These are phyloP conservation scores for Nylanderia fulva DNA, from an alignment of 1,140 invertebrate species.

Conservation along the genomic window DNA sequence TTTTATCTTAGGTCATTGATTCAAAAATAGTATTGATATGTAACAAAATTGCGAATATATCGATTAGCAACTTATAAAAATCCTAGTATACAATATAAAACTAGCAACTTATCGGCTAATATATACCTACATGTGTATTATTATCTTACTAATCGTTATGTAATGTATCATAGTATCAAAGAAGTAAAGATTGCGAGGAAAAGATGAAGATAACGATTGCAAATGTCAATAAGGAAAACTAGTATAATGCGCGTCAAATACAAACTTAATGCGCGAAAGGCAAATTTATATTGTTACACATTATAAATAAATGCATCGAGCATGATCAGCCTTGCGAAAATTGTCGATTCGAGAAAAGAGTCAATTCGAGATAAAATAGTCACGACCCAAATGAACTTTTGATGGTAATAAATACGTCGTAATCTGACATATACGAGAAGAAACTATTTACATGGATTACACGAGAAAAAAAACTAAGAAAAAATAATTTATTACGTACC, in stretches of 20 bases:
- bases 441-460: not conserved
- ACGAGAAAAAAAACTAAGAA: not conserved
- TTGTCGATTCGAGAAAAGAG: conserved; percentile 24
- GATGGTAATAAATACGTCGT: conserved; percentile 4
- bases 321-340: not conserved
- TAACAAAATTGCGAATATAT: conserved; percentile 2
- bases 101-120: too few species aligned
- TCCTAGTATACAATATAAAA: too few species aligned
- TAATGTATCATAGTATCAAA: too few species aligned
- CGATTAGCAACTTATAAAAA: too few species aligned
- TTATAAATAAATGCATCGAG: conserved; percentile 59
- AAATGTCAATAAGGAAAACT: not conserved
- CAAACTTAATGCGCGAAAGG: conserved; percentile 38
- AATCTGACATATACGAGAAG: conserved; percentile 16
- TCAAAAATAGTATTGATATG: not conserved
- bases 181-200: too few species aligned
- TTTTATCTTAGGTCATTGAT: not conserved
- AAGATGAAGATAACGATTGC: too few species aligned
- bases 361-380: not conserved
- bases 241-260: conserved; percentile 1
- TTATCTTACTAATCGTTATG: too few species aligned
- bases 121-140: too few species aligned
- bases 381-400: not conserved
- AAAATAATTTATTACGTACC: not conserved
- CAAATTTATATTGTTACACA: conserved; percentile 53